Percentiles rank a stretch among this genome's conserved stretches.
Evolutionary conservation across 2,797 vertebrate species (phyloP).

Genomic region (Eospalax fontanierii): DNA sequence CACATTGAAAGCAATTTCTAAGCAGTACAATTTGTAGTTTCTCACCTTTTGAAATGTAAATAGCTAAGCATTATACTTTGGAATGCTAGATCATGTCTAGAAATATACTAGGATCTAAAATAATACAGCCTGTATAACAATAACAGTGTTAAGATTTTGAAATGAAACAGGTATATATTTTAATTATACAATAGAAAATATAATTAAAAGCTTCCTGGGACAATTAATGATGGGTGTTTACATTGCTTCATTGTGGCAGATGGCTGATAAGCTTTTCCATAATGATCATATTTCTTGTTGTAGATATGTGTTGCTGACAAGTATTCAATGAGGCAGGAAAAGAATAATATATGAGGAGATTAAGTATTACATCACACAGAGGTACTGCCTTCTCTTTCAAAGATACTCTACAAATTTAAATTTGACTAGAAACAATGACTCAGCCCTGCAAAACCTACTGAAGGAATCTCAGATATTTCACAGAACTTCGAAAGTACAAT

Average conservation of each 20-base stretch:
- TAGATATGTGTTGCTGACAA: not conserved
- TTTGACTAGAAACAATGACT: constrained; percentile 63
- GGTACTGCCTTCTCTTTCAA: constrained; percentile 51
- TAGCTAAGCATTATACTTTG: not conserved
- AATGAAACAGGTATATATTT: not conserved
- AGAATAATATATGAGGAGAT: constrained; percentile 65
- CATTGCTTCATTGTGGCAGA: not conserved
- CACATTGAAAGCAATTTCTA: not conserved
- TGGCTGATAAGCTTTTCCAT: not conserved
- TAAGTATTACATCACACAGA: not conserved
- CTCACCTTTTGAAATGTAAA: not conserved
- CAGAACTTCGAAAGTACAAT: constrained; percentile 69
- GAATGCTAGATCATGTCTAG: not conserved
- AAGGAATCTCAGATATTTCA: constrained; percentile 23
- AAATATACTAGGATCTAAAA: not conserved
- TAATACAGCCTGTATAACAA: not conserved
- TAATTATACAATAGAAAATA: not conserved
- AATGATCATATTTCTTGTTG: constrained; percentile 25
- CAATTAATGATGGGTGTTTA: not conserved
- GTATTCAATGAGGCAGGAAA: not conserved
- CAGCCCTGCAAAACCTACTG: constrained; percentile 45
- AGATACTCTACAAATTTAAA: constrained; percentile 66
- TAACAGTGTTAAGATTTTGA: not conserved
- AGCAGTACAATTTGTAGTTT: not conserved
- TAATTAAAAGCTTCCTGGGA: not conserved